Percentiles rank a stretch among this genome's conserved stretches.
phyloP scores from a whole-genome alignment of 1,140 invertebrate species.

The Euglossa dilemma region DNA sequence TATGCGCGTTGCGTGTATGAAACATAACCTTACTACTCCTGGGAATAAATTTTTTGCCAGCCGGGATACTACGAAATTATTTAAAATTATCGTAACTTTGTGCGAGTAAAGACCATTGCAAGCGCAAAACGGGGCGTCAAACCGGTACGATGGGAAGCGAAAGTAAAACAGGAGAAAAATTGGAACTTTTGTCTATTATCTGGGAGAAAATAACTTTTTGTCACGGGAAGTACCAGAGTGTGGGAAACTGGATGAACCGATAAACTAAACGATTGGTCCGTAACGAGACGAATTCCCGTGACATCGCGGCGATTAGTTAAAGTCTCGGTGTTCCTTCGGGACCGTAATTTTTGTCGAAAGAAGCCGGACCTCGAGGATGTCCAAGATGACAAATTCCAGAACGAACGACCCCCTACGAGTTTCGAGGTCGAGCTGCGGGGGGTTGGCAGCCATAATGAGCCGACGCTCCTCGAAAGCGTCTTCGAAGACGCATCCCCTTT shows the following conservation, averaged over 20 bases:
- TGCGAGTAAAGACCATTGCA: too few relatives aligned
- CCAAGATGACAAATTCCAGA: slow-evolving; percentile 62
- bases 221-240: too few relatives aligned
- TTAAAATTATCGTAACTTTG: too few relatives aligned
- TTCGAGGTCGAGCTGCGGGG: slow-evolving; percentile 75
- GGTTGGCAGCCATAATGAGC: slow-evolving; percentile 78
- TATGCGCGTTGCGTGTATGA: too few relatives aligned
- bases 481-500: slow-evolving; percentile 48
- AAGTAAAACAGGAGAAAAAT: too few relatives aligned
- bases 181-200: too few relatives aligned
- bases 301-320: slow-evolving; percentile 14
- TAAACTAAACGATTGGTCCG: slow-evolving; percentile 11
- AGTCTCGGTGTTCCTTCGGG: neutral
- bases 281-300: slow-evolving; percentile 32
- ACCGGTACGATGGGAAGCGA: too few relatives aligned
- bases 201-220: too few relatives aligned
- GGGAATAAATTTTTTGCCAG: too few relatives aligned
- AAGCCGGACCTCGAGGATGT: neutral
- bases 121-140: too few relatives aligned
- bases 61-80: too few relatives aligned
- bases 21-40: too few relatives aligned
- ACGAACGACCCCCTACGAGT: slow-evolving; percentile 69
- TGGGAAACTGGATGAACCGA: neutral
- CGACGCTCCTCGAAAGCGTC: slow-evolving; percentile 67
- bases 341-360: slow-evolving; percentile 29